These are phyloP conservation scores for Chunga burmeisteri DNA, from an alignment of 2,113 vertebrate genomes.

Conservation along the genomic window DNA sequence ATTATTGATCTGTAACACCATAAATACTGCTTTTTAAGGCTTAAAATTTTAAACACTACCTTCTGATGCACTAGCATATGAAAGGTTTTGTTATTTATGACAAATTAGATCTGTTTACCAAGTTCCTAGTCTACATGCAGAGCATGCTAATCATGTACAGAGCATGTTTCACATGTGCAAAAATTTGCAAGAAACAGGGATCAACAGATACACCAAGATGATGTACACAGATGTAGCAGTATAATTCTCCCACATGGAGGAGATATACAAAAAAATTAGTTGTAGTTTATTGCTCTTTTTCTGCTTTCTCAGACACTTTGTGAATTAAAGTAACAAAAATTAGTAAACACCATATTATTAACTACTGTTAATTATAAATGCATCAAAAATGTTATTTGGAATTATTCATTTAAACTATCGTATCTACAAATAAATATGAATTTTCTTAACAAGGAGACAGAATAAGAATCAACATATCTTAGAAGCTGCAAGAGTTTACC, in stretches of 20 bases:
- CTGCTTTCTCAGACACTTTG: neutral
- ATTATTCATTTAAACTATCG: neutral
- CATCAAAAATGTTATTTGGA: neutral
- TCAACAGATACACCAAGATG: neutral
- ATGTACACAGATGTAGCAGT: neutral
- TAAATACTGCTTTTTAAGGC: neutral
- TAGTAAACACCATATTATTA: neutral
- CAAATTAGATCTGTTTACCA: neutral
- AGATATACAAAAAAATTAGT: accelerated
- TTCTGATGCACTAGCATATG: neutral
- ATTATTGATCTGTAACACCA: neutral
- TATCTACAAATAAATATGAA: neutral
- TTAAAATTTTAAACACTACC: neutral
- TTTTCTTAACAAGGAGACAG: neutral
- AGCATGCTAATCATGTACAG: neutral
- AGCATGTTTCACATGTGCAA: neutral
- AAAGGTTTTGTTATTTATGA: neutral
- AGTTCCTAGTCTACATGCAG: neutral
- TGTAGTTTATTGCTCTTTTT: neutral
- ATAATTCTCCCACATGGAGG: neutral
- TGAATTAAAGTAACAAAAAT: neutral
- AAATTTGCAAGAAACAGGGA: neutral
- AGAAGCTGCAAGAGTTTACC: neutral
- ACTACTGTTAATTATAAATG: neutral
- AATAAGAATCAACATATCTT: neutral